Evolutionary conservation across 2,888 invertebrate species (phyloP), one percentile per base, ranked within the genome.

Genomic region (Ectemnius cavifrons): DNA sequence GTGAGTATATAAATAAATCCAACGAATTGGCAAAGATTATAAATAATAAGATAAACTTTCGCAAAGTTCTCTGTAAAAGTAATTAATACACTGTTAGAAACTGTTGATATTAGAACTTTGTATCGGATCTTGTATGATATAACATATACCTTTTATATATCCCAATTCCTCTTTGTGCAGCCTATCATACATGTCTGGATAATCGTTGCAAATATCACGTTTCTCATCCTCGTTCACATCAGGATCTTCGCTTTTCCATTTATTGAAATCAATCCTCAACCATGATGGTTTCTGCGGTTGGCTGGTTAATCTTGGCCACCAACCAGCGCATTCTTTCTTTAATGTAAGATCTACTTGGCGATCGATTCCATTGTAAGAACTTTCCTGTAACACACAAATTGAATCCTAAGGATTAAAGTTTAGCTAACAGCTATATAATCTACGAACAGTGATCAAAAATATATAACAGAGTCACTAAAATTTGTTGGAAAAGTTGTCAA

Each of bases 201-300:
- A 97, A 90, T 97, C 97, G 75, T 93, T 93, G 91, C 94, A 93
- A 13, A 97, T 92, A 89, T 97, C 95, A 57, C 95, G 93, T 16
- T 92, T 93, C 84, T 93, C 88, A 3, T 91, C 92, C 52, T 93
- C 94, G 58, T 95, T 94, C 58, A 91, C 92, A 56, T 94, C 94
- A 14, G 93, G 93, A 80, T 96, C 96, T 85, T 96, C 96, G 3
- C 95, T 94, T 85, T 95, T 94, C 96, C 98, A 97, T 69, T 96
- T 94, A 90, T 98, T 97, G 92, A 98, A 98, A 92, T 98, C 98
- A 81, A 98, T 94, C 94, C 97, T 97, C 4, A 98, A 91, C 98
- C 98, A 98, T 0, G 95, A 95, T 0, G 97, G 96, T 90, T 98
- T 98, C 84, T 95, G 94, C 0, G 95, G 95, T 76, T 95, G 94